Evolutionary conservation across 2,888 invertebrate species (phyloP).

Genomic region (Athalia cordata): DNA sequence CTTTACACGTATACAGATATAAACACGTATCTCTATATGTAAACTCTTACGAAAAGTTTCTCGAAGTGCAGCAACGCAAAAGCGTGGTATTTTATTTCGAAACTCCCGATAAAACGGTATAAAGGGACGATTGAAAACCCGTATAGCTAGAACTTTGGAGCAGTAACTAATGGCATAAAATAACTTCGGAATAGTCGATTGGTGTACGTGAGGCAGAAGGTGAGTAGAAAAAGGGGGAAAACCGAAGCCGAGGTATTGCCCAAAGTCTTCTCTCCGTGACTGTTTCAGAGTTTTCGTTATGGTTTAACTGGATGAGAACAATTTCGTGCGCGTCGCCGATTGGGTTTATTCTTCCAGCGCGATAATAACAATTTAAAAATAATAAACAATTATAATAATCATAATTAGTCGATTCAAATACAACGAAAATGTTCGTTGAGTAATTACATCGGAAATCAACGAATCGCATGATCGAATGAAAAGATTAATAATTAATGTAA

Average conservation of each 20-base stretch:
- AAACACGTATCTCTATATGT: not conserved
- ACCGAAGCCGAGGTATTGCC: not conserved
- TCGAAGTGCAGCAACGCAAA: conserved; percentile 8
- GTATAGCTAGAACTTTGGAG: conserved; percentile 6
- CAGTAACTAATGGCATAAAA: conserved; percentile 44
- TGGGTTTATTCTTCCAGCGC: too few species aligned
- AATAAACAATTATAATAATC: too few species aligned
- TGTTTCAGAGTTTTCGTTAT: too few species aligned
- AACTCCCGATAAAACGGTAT: conserved; percentile 42
- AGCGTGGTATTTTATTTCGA: conserved; percentile 37
- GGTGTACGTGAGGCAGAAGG: conserved; percentile 35
- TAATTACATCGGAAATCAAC: too few species aligned
- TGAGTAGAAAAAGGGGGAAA: not conserved
- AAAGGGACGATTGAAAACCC: conserved; percentile 41
- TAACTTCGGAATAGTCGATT: conserved; percentile 44
- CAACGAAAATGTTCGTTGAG: too few species aligned
- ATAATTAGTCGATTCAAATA: too few species aligned
- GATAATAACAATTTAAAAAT: too few species aligned
- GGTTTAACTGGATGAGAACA: too few species aligned
- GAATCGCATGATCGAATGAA: too few species aligned
- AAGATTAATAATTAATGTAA: too few species aligned
- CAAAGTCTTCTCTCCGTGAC: not conserved
- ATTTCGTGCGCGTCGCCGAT: too few species aligned
- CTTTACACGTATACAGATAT: not conserved
- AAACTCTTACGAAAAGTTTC: not conserved